Base-by-base conservation (phyloP, 2,113 vertebrate genomes). In the Limnothrissa miodon region DNA sequence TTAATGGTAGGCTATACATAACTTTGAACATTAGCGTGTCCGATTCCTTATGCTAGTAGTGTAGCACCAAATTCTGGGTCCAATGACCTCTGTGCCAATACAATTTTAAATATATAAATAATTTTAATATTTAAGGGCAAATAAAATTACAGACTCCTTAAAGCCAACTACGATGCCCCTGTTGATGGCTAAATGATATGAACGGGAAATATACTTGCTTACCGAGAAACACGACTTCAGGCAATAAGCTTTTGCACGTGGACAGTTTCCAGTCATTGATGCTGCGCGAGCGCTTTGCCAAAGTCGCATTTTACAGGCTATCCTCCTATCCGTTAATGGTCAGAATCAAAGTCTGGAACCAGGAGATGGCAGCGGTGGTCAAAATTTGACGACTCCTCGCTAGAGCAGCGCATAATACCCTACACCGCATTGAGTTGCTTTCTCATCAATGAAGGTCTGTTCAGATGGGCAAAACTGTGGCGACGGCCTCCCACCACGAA, bases 321-420 rank as follows among this genome's bases (percentile, higher is more conserved):
- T 86, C 6, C 70, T 90, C n/a, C n/a, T n/a, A n/a, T n/a, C 59
- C 86, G 59, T 88, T 89, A 42, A 66, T 80, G 86, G 82, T 87
- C 45, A 80, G 82, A 84, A 89, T 93, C 90, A 91, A 88, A 92
- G 87, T 70, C 78, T 11, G 23, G 6, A 1, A 78, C 79, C 84
- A 83, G 53, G 56, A 86, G 88, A 80, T 91, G 89, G 46, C 92
- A 39, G 81, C 25, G n/a, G 56, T 9, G n/a, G 83, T 88, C 39
- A 48, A 90, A 90, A 94, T 93, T 1, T 94, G 89, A 84, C 91
- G 29, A 82, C 13, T 25, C 0, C 33, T 9, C 4, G 93, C 45
- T 86, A 94, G 90, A 48, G 23, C 42, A 78, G 74, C 85, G 10
- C 36, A 83, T 7, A 36, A 74, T 45, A 78, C 86, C 78, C 45